Evolutionary conservation across 2,888 invertebrate genomes (phyloP), one percentile per base, ranked within the genome.

Genomic region (Heliconius ethilla): DNA sequence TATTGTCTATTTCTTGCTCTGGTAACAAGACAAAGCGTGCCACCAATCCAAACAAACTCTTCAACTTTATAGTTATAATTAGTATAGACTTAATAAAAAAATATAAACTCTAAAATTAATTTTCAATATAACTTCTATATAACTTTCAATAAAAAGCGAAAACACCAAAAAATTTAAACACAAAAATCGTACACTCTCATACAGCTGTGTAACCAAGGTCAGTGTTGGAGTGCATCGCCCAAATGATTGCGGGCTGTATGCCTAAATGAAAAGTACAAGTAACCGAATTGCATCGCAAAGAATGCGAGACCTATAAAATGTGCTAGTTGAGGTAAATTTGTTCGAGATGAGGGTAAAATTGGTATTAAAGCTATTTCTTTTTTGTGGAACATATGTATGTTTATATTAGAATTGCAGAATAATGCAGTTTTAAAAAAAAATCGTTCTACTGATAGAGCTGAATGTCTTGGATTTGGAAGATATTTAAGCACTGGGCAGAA

Each of bases 141-240:
- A 66, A 33, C 18, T 25, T n/a, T 37, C 11, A 15, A 25, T 15
- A 67, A 7, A 67, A 67, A 67, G 37, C 15, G n/a, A 59, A 59
- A 59, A 59, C 59, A 59, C n/a, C 0, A 59, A 59, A 67, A 11
- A 40, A 67, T 40, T 67, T 40, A 13, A 33, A 11, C 29, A 33
- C 9, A 29, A 66, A 37, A 37, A 66, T 66, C 66, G 22, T 40
- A 87, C 87, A 76, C 73, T 73, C 84, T 83, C 81, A 85, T 85
- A 91, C 93, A 93, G 93, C 94, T 94, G 93, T 92, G 86, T 79
- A 88, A 87, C 92, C 92, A 93, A 93, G 94, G 93, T 92, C 91
- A 93, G 92, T 88, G 91, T 90, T 90, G 83, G 91, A 91, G 93
- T 93, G 93, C 93, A 93, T 91, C 91, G 93, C 91, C 93, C 93